These are phyloP conservation scores for Armadillidium nasatum DNA, from an alignment of 1,140 invertebrate genomes.

Conservation along the genomic window DNA sequence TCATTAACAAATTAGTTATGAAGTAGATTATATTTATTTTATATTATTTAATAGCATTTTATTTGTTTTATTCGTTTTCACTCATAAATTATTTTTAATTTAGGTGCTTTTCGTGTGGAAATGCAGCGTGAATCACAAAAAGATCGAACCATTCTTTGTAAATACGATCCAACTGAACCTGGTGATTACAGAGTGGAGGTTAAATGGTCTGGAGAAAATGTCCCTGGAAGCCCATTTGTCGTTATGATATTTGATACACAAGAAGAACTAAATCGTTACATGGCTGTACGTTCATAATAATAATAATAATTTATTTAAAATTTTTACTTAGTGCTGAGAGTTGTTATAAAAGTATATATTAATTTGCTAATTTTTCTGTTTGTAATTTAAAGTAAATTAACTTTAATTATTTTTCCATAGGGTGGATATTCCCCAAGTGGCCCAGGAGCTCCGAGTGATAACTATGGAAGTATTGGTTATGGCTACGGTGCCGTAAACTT, in stretches of 20 bases:
- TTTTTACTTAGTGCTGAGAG: neutral
- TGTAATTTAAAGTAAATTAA: slow-evolving; percentile 50
- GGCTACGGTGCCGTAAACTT: slow-evolving; percentile 51
- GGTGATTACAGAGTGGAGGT: slow-evolving; percentile 97
- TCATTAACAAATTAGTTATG: no score
- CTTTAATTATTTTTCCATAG: slow-evolving; percentile 42
- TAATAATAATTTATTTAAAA: slow-evolving; percentile 3
- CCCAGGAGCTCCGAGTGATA: slow-evolving; percentile 49
- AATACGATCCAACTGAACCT: slow-evolving; percentile 92
- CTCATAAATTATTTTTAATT: no score
- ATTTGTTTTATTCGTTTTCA: no score
- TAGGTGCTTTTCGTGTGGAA: slow-evolving; percentile 93
- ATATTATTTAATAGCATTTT: no score
- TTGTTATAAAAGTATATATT: neutral
- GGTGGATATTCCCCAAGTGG: slow-evolving; percentile 52
- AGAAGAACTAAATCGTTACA: slow-evolving; percentile 73
- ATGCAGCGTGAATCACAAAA: slow-evolving; percentile 99
- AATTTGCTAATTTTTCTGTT: slow-evolving; percentile 29
- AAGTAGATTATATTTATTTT: no score
- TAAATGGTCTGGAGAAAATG: slow-evolving; percentile 95
- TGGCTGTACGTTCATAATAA: slow-evolving; percentile 45
- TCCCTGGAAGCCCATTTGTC: slow-evolving; percentile 94
- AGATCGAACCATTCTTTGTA: slow-evolving; percentile 95
- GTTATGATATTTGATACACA: slow-evolving; percentile 99
- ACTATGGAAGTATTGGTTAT: slow-evolving; percentile 56